A percentile compares a stretch with the other conserved stretches of the same genome.
These are phyloP conservation scores for Nasua narica DNA, from an alignment of 2,797 vertebrate genomes.

Conservation along the genomic window DNA sequence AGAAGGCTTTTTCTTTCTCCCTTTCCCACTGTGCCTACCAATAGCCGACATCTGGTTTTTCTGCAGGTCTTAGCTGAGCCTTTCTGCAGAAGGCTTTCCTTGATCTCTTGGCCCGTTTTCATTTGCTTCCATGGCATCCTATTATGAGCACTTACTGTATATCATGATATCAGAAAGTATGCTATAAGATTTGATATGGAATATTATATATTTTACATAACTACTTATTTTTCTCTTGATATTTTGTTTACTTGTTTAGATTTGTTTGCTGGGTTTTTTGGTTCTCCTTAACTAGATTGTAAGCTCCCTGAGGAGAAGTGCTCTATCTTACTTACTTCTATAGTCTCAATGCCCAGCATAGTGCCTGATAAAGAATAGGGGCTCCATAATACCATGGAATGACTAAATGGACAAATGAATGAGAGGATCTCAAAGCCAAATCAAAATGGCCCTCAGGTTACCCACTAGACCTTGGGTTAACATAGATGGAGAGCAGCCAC, in stretches of 20 bases:
- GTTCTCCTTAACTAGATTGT: neutral
- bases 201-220: neutral
- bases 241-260: neutral
- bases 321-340: neutral
- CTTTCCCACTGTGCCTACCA: neutral
- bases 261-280: neutral
- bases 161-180: neutral
- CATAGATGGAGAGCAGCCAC: neutral
- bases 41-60: neutral
- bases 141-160: neutral
- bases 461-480: neutral
- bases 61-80: neutral
- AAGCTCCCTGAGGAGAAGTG: neutral
- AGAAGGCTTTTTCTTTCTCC: neutral
- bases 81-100: neutral
- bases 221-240: neutral
- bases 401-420: neutral
- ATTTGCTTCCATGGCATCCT: neutral
- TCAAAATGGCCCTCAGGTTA: neutral
- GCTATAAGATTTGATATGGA: neutral
- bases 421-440: neutral
- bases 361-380: neutral
- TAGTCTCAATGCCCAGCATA: neutral
- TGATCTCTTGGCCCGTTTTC: neutral
- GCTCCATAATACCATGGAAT: neutral